phyloP scores from a whole-genome alignment of 1,140 invertebrate genomes.

The Microvelia longipes region DNA sequence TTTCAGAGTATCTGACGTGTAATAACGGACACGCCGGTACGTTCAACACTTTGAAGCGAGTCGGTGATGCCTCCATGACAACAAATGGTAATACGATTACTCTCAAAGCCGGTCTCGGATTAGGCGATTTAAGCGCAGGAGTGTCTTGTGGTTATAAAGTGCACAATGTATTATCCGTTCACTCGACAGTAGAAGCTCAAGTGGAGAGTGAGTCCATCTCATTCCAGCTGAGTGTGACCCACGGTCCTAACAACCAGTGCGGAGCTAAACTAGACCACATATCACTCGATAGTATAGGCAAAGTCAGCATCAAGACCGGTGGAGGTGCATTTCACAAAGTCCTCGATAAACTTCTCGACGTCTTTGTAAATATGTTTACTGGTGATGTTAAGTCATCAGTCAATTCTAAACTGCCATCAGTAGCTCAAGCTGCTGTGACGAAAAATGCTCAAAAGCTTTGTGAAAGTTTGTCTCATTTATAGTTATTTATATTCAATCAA shows the following conservation, averaged over 20 bases:
- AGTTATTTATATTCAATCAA: too few species aligned
- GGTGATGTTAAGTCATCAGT: neutral
- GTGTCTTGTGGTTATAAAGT: slow-evolving; percentile 6
- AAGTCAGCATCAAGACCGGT: slow-evolving; percentile 9
- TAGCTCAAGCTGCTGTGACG: neutral
- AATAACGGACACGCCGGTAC: neutral
- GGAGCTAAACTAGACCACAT: slow-evolving; percentile 6
- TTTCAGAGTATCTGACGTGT: slow-evolving; percentile 7
- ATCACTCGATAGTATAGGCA: neutral
- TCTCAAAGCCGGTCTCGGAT: neutral
- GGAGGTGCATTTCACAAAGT: slow-evolving; percentile 10
- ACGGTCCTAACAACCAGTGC: slow-evolving; percentile 2
- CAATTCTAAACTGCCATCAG: neutral
- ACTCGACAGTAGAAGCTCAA: slow-evolving; percentile 1
- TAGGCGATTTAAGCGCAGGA: neutral
- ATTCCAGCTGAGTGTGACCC: slow-evolving; percentile 5
- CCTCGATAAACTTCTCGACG: slow-evolving; percentile 3
- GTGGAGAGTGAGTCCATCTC: slow-evolving; percentile 9
- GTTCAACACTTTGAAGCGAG: neutral
- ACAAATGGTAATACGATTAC: slow-evolving; percentile 8
- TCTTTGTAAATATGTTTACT: neutral
- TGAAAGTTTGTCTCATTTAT: too few species aligned
- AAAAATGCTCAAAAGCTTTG: neutral
- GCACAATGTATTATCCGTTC: slow-evolving; percentile 3
- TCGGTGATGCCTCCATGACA: slow-evolving; percentile 9